These are phyloP conservation scores for Phalacrocorax aristotelis DNA, from an alignment of 2,113 vertebrate genomes.

Conservation along the genomic window DNA sequence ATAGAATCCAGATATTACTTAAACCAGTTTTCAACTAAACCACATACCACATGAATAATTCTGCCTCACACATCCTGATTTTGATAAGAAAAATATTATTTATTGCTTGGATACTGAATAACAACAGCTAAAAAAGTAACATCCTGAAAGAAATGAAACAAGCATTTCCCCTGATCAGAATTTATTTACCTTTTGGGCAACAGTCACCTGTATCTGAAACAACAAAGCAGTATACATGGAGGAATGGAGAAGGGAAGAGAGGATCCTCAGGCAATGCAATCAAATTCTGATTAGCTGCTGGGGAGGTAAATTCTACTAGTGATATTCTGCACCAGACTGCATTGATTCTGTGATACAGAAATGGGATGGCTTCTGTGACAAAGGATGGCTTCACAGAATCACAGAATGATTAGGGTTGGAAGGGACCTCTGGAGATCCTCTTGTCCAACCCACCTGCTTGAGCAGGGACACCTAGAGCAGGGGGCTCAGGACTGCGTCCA, in stretches of 20 bases:
- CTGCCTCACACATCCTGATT: neutral
- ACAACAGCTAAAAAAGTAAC: neutral
- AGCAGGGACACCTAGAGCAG: too few relatives aligned
- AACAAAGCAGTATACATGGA: neutral
- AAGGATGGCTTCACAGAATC: neutral
- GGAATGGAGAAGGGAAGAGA: neutral
- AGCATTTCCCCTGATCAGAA: neutral
- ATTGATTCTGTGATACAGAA: neutral
- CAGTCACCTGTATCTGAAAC: neutral
- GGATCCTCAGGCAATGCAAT: neutral
- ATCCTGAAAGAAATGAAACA: neutral
- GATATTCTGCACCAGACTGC: neutral
- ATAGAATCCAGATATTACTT: neutral
- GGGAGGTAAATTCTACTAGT: neutral
- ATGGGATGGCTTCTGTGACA: neutral
- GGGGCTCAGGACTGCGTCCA: too few relatives aligned
- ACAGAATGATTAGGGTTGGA: too few relatives aligned
- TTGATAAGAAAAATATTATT: neutral
- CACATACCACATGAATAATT: neutral
- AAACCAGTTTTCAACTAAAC: neutral
- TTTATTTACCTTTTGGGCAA: neutral
- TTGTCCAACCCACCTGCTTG: too few relatives aligned
- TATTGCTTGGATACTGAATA: neutral
- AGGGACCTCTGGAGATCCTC: too few relatives aligned
- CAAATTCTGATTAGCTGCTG: neutral